Conservation (phyloP, 2,888 invertebrate species). For the Morpho achilles region DNA sequence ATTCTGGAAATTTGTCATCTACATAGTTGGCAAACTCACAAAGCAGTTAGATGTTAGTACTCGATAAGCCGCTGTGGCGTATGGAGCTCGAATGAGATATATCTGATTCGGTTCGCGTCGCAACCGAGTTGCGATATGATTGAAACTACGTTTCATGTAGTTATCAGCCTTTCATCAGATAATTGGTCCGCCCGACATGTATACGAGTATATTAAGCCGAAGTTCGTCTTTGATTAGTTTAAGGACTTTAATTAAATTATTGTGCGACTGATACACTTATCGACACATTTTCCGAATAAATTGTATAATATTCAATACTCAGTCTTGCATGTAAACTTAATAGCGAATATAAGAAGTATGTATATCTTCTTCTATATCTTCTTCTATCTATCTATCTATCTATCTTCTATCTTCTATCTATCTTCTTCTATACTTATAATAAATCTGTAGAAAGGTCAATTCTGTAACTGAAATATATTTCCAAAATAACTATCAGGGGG, state of each 20-base stretch:
- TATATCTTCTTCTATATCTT: too few species aligned
- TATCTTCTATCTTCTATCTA: too few species aligned
- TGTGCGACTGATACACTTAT: background rate
- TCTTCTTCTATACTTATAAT: too few species aligned
- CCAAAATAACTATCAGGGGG: too few species aligned
- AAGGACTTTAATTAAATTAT: slow-evolving; percentile 9
- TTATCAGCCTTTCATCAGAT: slow-evolving; percentile 61
- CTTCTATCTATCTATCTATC: too few species aligned
- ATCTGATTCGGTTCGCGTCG: slow-evolving; percentile 47
- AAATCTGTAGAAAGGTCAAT: too few species aligned
- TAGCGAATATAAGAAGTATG: too few species aligned
- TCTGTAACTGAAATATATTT: too few species aligned
- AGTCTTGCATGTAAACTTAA: too few species aligned
- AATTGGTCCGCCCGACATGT: slow-evolving; percentile 41
- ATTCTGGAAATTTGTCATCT: slow-evolving; percentile 31
- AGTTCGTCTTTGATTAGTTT: slow-evolving; percentile 7
- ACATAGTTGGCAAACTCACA: slow-evolving; percentile 34
- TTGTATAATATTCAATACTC: too few species aligned
- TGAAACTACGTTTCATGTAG: slow-evolving; percentile 63
- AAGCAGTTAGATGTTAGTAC: slow-evolving; percentile 33
- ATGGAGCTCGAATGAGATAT: slow-evolving; percentile 45
- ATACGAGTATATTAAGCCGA: slow-evolving; percentile 17
- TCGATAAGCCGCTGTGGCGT: slow-evolving; percentile 44
- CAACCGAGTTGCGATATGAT: slow-evolving; percentile 65
- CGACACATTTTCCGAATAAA: too few species aligned